Evolutionary conservation across 1,140 invertebrate genomes (phyloP), one percentile per base, ranked within the genome.

Genomic region (Cotesia glomerata): DNA sequence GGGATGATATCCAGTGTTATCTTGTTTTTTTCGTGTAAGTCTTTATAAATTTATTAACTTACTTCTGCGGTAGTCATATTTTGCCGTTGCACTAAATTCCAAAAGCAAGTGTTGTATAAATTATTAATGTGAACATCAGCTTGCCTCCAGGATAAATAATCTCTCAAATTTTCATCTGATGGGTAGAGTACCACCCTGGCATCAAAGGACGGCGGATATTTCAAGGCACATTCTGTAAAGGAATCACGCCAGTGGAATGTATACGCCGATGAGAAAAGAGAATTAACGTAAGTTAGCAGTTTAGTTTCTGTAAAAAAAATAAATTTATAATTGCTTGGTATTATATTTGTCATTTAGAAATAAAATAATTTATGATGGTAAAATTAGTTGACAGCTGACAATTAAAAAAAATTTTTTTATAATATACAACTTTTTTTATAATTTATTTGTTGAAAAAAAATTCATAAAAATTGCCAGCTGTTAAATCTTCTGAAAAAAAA

Each of bases 61-160:
- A 93, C 91, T 86, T 97, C 90, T 70, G 80, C 80, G 64, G 93
- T 91, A 52, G 90, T 93, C 65, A 96, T 80, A 8, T 93, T 92
- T 59, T 91, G 92, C 80, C 94, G 91, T 67, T 93, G 87, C 32
- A 98, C 91, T 52, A 99, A 86, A 78, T 92, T 93, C 97, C 97
- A 99, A 88, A 99, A 99, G 74, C 93, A 93, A 3, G 97, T 99
- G 83, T 99, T 99, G 79, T 99, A 98, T 51, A 99, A 89, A 89
- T 99, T 99, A 86, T 99, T 99, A 14, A 99, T 94, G 81, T 99
- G 97, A 76, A 96, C 96, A 89, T 99, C 97, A 56, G 95, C 97
- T 87, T 99, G 97, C 75, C 97, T 89, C 98, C 98, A 99, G 81
- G 94, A 95, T 26, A 99, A 88, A 85, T 99, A 99, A 88, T 99